These are phyloP conservation scores for Celastrina argiolus DNA, from an alignment of 2,888 invertebrate genomes.

Conservation along the genomic window DNA sequence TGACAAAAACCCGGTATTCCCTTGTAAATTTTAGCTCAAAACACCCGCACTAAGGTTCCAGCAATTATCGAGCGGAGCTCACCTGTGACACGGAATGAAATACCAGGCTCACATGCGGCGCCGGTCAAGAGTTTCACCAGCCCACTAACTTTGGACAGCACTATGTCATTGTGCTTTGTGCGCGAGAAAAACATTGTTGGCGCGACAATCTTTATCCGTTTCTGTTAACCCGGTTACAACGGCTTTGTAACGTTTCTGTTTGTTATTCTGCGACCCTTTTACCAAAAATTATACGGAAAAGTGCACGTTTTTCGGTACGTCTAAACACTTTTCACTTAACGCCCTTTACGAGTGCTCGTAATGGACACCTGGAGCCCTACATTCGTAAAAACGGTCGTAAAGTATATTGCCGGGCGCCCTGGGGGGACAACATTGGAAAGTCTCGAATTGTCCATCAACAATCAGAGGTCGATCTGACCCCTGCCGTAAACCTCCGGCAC, in stretches of 20 bases:
- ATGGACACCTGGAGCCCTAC: constrained; percentile 17
- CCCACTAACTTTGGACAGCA: constrained; percentile 36
- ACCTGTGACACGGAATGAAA: constrained; percentile 57
- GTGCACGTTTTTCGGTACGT: neutral
- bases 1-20: neutral
- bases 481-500: constrained; percentile 64
- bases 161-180: constrained; percentile 25
- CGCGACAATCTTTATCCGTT: constrained; percentile 12
- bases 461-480: constrained; percentile 66
- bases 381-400: constrained; percentile 18
- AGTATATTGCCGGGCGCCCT: constrained; percentile 26
- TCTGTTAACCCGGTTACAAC: constrained; percentile 17
- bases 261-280: neutral
- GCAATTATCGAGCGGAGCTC: constrained; percentile 44
- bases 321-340: constrained; percentile 8
- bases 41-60: constrained; percentile 26
- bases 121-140: constrained; percentile 35
- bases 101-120: constrained; percentile 43
- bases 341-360: constrained; percentile 16
- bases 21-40: constrained; percentile 1
- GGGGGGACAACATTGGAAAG: constrained; percentile 49
- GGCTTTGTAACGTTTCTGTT: constrained; percentile 7
- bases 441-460: constrained; percentile 75
- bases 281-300: neutral
- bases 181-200: constrained; percentile 18